Evolutionary conservation across 2,797 vertebrate genomes (phyloP).

Genomic region (Chrosomus eos): DNA sequence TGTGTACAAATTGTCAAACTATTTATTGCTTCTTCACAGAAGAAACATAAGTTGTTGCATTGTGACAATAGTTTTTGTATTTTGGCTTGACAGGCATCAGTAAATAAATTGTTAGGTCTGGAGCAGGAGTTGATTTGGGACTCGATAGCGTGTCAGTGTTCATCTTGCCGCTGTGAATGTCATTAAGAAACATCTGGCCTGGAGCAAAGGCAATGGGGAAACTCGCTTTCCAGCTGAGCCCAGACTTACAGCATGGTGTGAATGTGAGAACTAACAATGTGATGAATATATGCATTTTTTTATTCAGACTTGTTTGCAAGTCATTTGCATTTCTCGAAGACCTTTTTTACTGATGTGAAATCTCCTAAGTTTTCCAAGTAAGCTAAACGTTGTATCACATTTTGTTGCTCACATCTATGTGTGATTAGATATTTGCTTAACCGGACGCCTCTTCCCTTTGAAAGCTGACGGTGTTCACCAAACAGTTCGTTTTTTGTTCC

Average conservation of each 20-base stretch:
- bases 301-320: neutral
- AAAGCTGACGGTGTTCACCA: neutral
- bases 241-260: conserved; percentile 3
- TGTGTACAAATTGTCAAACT: conserved; percentile 56
- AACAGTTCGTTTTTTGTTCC: neutral
- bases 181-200: conserved; percentile 37
- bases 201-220: conserved; percentile 15
- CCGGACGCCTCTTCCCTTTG: neutral
- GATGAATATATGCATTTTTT: neutral
- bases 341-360: neutral
- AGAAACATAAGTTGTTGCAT: conserved; percentile 61
- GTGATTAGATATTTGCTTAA: neutral
- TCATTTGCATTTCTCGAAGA: neutral
- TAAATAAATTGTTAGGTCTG: conserved; percentile 68
- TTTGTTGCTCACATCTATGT: neutral
- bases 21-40: conserved; percentile 55
- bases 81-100: conserved; percentile 65
- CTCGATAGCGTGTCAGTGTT: conserved; percentile 61
- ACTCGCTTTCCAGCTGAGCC: conserved; percentile 20
- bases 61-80: conserved; percentile 61
- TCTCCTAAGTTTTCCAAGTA: neutral
- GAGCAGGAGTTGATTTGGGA: conserved; percentile 64
- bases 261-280: neutral
- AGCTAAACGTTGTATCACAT: neutral
- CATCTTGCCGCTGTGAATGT: conserved; percentile 18